Evolutionary conservation across 2,888 invertebrate genomes (phyloP).

Genomic region (Ctenicera cuprea): DNA sequence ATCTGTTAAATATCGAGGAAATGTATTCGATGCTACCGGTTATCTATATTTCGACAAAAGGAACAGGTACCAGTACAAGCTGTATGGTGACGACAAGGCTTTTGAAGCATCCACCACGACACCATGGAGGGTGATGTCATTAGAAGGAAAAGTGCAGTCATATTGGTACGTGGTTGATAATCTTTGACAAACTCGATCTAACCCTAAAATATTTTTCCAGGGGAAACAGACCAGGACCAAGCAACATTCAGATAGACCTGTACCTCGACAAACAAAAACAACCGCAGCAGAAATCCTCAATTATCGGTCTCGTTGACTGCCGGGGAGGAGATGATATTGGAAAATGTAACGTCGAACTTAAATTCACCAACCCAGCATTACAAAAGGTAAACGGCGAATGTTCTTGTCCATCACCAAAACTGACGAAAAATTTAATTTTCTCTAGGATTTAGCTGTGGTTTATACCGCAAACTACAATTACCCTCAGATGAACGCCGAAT

Average conservation of each 20-base stretch:
- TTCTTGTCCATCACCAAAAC: too few relatives aligned
- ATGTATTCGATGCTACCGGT: not conserved
- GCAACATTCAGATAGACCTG: conserved; percentile 75
- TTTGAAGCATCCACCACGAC: conserved; percentile 80
- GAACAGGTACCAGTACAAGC: conserved; percentile 83
- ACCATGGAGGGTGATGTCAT: conserved; percentile 80
- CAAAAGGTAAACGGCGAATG: conserved; percentile 72
- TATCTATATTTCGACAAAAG: conserved; percentile 78
- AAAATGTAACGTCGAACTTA: conserved; percentile 75
- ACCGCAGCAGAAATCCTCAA: conserved; percentile 79
- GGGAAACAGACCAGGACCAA: not conserved
- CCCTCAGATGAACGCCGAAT: conserved; percentile 67
- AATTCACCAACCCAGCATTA: conserved; percentile 81
- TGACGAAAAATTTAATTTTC: too few relatives aligned
- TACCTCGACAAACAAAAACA: conserved; percentile 83
- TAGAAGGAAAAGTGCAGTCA: conserved; percentile 73
- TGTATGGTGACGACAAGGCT: conserved; percentile 79
- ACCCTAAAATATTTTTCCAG: too few relatives aligned
- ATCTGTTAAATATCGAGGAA: not conserved
- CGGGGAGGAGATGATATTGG: conserved; percentile 73
- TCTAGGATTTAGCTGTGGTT: conserved; percentile 47
- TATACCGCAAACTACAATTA: conserved; percentile 73
- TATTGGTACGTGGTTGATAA: conserved; percentile 41
- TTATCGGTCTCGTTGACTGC: conserved; percentile 76
- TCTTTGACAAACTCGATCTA: not conserved